phyloP scores from a whole-genome alignment of 2,888 invertebrate species.

The Molorchus minor region DNA sequence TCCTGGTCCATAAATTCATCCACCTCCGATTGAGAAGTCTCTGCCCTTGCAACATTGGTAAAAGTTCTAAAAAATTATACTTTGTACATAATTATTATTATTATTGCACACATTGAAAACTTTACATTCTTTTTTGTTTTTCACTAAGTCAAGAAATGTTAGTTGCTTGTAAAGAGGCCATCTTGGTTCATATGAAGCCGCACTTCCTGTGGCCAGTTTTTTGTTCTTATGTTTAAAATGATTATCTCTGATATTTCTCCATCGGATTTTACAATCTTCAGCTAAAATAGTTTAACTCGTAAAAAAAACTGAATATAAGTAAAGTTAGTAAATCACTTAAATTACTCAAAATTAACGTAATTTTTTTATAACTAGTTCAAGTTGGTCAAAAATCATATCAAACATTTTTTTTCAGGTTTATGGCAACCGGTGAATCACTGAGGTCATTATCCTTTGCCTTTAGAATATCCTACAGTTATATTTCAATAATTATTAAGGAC shows the following conservation, averaged over 20 bases:
- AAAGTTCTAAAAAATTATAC: background rate
- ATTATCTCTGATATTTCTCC: conserved; percentile 19
- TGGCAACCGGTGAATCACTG: conserved; percentile 27
- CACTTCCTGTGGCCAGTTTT: background rate
- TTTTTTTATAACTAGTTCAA: background rate
- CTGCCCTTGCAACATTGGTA: too few relatives aligned
- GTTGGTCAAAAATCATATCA: background rate
- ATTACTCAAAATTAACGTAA: background rate
- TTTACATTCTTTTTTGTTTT: conserved; percentile 11
- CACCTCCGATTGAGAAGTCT: background rate
- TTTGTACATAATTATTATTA: background rate
- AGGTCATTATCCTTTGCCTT: conserved; percentile 25
- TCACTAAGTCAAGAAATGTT: conserved; percentile 18
- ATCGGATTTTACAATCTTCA: conserved; percentile 25
- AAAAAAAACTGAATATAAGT: conserved; percentile 4
- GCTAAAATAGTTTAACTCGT: conserved; percentile 13
- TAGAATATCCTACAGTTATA: conserved; percentile 30
- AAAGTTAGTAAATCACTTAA: background rate
- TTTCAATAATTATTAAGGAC: conserved; percentile 13
- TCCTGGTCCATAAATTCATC: background rate
- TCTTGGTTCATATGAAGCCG: conserved; percentile 4
- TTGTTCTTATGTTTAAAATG: conserved; percentile 10
- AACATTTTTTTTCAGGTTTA: conserved; percentile 12
- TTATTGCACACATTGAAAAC: conserved; percentile 2
- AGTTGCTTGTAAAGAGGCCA: conserved; percentile 12